Base-by-base conservation (phyloP, 1,140 invertebrate genomes). In the Aphelinus certus region DNA sequence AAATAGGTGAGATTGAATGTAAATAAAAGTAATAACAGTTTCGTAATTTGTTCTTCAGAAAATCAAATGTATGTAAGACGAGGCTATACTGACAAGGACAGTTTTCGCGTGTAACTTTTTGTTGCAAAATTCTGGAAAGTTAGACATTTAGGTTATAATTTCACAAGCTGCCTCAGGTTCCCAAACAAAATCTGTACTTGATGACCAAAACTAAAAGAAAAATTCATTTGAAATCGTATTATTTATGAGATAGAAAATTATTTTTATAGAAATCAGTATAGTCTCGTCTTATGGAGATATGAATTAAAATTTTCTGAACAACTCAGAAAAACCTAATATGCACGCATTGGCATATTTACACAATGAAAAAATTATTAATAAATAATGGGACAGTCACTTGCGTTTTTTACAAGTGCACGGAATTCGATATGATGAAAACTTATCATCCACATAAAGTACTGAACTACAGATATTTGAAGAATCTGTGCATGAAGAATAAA, bases 41-140 rank as follows among this genome's bases (percentile, higher is more conserved):
- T 76, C 62, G 62, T 76, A 49, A 71, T 72, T 76, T 68, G 63
- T 66, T 66, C 71, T 58, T 57, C 49, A 72, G 5, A 67, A 71
- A 72, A 75, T 71, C 56, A 60, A 71, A 46, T 56, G 42, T 53
- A 75, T 71, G 9, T 43, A 57, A 67, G 45, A 62, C 7, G 69
- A 76, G 69, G 51, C 75, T 76, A 47, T 76, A 76, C 69, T 67
- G 45, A 10, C 26, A 51, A 26, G 2, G 1, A 62, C 26, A 26
- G 26, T 26, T 26, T 26, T 26, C 26, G 26, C 26, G 26, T 26
- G 0, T 26, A 26, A 26, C 26, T 26, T 26, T 26, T 26, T 26
- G 26, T 26, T 26, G 26, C 26, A 26, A 26, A 26, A 26, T 26
- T 26, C 26, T 26, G 26, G 26, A 26, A 26, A 26, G 26, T 26